Evolutionary conservation across 1,140 invertebrate species (phyloP), one percentile per base, ranked within the genome.

Genomic region (Heterodera carotae): DNA sequence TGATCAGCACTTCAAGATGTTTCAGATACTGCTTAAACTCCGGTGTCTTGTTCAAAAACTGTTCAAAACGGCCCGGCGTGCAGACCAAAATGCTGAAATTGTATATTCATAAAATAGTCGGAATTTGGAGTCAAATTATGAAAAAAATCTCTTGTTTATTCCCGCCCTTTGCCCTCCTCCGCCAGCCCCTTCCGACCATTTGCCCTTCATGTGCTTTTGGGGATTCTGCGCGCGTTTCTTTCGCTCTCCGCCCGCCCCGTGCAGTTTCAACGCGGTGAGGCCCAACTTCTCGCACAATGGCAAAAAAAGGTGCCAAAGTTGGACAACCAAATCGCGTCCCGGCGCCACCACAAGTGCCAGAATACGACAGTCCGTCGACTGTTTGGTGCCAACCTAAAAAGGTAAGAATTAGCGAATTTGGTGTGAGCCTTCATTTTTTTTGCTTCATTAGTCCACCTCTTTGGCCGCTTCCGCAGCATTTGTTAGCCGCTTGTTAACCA

Each of bases 1-100:
- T 89, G 15, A 99, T 92, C 25, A 99, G 86, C 62, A 99, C 89
- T 90, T 98, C 96, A 92, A 94, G 82, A 31, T 85, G 89, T 76
- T 76, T 81, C 62, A 88, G 80, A 72, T 53, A 69, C 18, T 72
- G 78, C 25, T 85, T 84, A 22, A 85, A 56, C 34, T 84, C 72
- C 15, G 53, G 29, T 7, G 77, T 22, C 66, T 86, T 84, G 10
- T 71, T 73, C 29, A 87, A 56, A 25, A 80, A 48, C 29, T 78
- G 60, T 27, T 83, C 86, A 18, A 87, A 74, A 43, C 87, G 64
- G 39, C 85, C 86, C 12, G 86, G 87, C 0, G 86, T 88, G 22
- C 85, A 80, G 39, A 87, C 60, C 18, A 87, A 72, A 62, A 87
- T 80, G 68, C 82, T 83, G 29, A 36, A 15, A 81, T 33, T 36